Conservation (phyloP, 2,888 invertebrate genomes). For the Pristionchus arcanus region DNA sequence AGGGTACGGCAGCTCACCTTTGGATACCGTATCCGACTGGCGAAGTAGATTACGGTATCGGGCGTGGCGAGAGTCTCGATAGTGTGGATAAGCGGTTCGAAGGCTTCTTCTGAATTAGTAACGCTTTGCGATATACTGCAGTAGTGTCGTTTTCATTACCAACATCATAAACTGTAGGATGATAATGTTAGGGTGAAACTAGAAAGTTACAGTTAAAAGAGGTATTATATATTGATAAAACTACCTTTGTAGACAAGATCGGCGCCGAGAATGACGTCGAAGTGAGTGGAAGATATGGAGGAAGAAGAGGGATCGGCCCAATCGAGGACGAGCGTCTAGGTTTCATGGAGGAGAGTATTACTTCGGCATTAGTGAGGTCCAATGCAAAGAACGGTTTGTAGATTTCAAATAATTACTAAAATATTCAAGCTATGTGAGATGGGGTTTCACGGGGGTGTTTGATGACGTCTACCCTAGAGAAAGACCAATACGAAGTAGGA, state of each 20-base stretch:
- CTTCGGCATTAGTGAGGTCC: not conserved
- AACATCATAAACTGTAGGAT: not conserved
- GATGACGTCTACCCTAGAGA: not conserved
- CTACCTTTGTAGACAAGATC: constrained; percentile 79
- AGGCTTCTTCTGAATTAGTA: constrained; percentile 76
- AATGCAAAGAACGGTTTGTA: not conserved
- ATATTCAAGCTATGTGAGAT: too few species aligned
- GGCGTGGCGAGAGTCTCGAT: constrained; percentile 59
- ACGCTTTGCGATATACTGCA: not conserved
- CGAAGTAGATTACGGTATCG: constrained; percentile 55
- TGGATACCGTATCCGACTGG: constrained; percentile 54
- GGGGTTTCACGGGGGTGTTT: too few species aligned
- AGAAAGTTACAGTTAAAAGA: not conserved
- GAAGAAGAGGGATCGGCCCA: constrained; percentile 40
- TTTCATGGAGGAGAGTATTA: not conserved
- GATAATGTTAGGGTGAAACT: not conserved
- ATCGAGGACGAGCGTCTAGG: constrained; percentile 19
- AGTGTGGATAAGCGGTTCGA: constrained; percentile 76
- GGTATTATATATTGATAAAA: too few species aligned
- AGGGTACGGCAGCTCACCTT: not conserved
- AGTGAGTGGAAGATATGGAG: constrained; percentile 56
- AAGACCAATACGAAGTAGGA: not conserved
- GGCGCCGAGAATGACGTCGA: constrained; percentile 80
- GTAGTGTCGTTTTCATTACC: too few species aligned
- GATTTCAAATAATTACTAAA: not conserved